Evolutionary conservation across 1,140 invertebrate genomes (phyloP), one percentile per base, ranked within the genome.

Genomic region (Drosophila lacteicornis): DNA sequence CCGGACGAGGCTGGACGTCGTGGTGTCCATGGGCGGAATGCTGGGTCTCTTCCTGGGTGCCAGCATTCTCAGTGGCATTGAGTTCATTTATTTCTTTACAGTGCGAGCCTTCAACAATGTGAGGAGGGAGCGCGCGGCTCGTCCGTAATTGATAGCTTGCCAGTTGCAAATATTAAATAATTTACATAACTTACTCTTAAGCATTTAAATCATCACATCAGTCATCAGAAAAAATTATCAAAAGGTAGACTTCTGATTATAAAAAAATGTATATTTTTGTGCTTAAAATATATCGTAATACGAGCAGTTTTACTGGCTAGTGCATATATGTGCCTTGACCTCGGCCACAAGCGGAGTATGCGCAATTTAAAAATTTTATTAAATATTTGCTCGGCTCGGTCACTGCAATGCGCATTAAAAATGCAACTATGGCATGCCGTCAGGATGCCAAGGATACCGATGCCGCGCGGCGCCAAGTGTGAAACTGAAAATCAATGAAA

Each of bases 31-130:
- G 77, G 94, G 94, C 9, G 94, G 94, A 2, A 93, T 93, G 36
- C 76, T 94, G 25, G 93, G 93, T 2, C 75, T 94, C 2, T 94
- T 94, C 58, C 77, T 94, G 12, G 94, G 94, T 5, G 94, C 94
- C 46, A 94, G 94, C 80, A 85, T 94, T 17, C 80, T 94, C n/a
- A 94, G 94, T 73, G 91, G 91, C 59, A 93, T 94, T 9, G 94
- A 94, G 78, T 83, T 94, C 22, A 6, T 94, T 12, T 94, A 94
- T 69, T 94, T 93, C 59, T 93, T 94, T 62, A 86, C 79, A 61
- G 25, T 92, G 38, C 78, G 91, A 42, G 70, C 83, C n/a, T 45
- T 56, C 5, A 91, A 75, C 53, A 91, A 66, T 9, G 38, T 17
- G 12, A 15, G 43, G 22, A 42, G 57, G 40, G 42, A 42, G 5